Evolutionary conservation across 2,888 invertebrate genomes (phyloP).

Genomic region (Plemyria rubiginata): DNA sequence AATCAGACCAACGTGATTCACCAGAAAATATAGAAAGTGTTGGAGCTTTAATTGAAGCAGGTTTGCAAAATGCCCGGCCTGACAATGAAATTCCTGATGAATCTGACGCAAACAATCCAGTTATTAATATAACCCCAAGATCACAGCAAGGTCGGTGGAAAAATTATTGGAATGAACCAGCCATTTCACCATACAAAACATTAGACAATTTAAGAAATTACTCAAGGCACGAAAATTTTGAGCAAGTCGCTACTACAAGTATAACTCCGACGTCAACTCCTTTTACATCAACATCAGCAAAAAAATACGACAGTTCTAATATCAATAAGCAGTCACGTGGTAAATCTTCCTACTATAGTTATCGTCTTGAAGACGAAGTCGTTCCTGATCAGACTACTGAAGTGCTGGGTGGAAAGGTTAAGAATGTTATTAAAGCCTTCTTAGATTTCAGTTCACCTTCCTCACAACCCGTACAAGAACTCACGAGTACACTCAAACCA

Average conservation of each 20-base stretch:
- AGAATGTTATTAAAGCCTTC: slow-evolving; percentile 72
- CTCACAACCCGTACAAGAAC: slow-evolving; percentile 44
- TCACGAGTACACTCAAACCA: slow-evolving; percentile 50
- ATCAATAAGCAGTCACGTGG: slow-evolving; percentile 52
- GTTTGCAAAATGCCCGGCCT: slow-evolving; percentile 49
- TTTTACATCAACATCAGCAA: slow-evolving; percentile 45
- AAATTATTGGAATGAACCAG: slow-evolving; percentile 65
- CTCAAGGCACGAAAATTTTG: slow-evolving; percentile 47
- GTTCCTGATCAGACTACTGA: slow-evolving; percentile 74
- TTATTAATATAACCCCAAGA: slow-evolving; percentile 44
- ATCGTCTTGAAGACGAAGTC: slow-evolving; percentile 68
- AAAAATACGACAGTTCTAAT: slow-evolving; percentile 45
- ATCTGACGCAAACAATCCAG: slow-evolving; percentile 36
- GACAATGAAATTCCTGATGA: slow-evolving; percentile 36
- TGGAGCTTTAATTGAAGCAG: slow-evolving; percentile 56
- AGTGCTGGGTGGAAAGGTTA: slow-evolving; percentile 70
- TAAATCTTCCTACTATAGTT: slow-evolving; percentile 71
- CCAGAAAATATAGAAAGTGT: slow-evolving; percentile 61
- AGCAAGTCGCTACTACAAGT: slow-evolving; percentile 52
- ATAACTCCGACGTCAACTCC: slow-evolving; percentile 48
- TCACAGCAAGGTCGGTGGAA: slow-evolving; percentile 44
- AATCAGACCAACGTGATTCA: slow-evolving; percentile 49
- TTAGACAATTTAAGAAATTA: slow-evolving; percentile 72
- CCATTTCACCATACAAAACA: slow-evolving; percentile 82
- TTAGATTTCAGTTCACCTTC: slow-evolving; percentile 61